These are phyloP conservation scores for Sphyrna mokarran DNA, from an alignment of 2,113 vertebrate species.

Conservation along the genomic window DNA sequence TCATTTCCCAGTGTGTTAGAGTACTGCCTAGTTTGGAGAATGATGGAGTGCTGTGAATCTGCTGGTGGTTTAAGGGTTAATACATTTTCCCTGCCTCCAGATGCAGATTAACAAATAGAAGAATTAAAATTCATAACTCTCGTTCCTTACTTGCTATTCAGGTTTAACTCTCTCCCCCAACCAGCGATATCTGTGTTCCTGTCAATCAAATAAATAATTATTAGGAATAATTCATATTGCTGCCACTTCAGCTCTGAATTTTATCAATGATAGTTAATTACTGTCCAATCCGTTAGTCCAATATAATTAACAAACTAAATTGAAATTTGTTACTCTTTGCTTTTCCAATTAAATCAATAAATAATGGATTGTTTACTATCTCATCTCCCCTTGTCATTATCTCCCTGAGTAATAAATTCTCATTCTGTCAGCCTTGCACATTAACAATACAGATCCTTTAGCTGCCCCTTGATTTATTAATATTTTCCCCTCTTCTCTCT, in stretches of 20 bases:
- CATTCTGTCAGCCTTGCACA: background rate
- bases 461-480: background rate
- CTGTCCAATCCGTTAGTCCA: background rate
- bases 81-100: background rate
- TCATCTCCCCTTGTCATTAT: background rate
- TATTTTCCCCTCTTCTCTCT: background rate
- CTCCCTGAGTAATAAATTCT: background rate
- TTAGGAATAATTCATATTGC: background rate
- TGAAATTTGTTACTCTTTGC: background rate
- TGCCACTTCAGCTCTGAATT: background rate
- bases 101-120: background rate
- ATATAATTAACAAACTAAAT: conserved; percentile 1
- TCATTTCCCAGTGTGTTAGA: background rate
- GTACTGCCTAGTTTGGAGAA: background rate
- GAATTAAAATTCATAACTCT: background rate
- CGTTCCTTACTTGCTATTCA: background rate
- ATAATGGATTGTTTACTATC: background rate
- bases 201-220: conserved; percentile 20
- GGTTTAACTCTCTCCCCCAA: background rate
- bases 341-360: conserved; percentile 19
- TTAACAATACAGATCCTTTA: background rate
- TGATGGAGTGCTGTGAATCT: background rate
- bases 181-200: background rate
- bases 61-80: background rate
- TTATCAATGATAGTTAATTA: conserved; percentile 10